Conservation (phyloP, 2,113 vertebrate genomes). For the Gasterosteus nipponicus region DNA sequence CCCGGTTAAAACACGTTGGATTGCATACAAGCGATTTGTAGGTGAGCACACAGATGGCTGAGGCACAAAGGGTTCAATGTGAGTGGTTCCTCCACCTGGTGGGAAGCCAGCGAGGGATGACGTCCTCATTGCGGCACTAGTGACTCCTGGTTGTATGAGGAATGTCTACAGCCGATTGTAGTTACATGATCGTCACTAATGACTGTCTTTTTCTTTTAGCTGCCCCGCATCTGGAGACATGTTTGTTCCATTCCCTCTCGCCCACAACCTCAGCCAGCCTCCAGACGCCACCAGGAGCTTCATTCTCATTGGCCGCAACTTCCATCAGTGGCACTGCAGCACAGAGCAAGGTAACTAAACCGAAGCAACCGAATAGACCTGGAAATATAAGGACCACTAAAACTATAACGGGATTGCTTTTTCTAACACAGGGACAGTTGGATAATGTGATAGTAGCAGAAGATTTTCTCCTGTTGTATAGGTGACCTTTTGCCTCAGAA, state of each 20-base stretch:
- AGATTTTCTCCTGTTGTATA: background rate
- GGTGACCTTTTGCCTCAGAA: background rate
- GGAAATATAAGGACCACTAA: background rate
- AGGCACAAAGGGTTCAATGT: background rate
- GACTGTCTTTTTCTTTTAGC: slow-evolving; percentile 51
- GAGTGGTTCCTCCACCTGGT: background rate
- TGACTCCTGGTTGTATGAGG: background rate
- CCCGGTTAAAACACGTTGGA: background rate
- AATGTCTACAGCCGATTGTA: background rate
- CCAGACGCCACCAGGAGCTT: slow-evolving; percentile 85
- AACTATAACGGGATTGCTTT: background rate
- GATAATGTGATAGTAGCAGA: background rate
- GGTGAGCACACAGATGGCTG: background rate
- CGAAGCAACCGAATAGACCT: background rate
- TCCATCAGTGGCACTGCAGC: slow-evolving; percentile 94
- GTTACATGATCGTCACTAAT: background rate
- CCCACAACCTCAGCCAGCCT: slow-evolving; percentile 77
- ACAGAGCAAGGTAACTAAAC: slow-evolving; percentile 87
- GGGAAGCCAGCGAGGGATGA: background rate
- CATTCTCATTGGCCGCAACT: slow-evolving; percentile 93
- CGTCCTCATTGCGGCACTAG: background rate
- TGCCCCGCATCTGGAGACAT: slow-evolving; percentile 70
- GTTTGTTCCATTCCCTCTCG: slow-evolving; percentile 82
- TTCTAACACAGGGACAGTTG: background rate
- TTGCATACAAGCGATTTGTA: background rate